These are phyloP conservation scores for Rhizomys pruinosus DNA, from an alignment of 2,113 vertebrate genomes.

Conservation along the genomic window DNA sequence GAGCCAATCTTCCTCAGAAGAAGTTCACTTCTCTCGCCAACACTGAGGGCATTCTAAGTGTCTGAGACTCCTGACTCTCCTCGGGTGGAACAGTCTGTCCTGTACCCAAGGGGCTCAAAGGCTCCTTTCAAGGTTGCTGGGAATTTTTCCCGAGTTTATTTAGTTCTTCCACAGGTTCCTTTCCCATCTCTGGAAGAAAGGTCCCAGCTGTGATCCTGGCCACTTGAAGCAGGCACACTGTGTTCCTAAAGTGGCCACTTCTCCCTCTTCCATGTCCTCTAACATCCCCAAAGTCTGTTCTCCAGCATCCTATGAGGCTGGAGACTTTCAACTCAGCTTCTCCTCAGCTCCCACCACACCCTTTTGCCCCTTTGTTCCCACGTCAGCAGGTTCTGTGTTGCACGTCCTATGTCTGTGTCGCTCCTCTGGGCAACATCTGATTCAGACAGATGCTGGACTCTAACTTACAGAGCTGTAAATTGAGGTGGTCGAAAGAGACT, in stretches of 20 bases:
- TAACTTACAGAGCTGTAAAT: not conserved
- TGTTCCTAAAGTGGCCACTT: not conserved
- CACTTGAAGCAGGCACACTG: not conserved
- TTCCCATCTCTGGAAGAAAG: not conserved
- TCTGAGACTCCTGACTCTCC: not conserved
- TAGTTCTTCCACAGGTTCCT: not conserved
- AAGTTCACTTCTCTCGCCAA: not conserved
- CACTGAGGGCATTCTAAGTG: not conserved
- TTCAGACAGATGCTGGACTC: accelerated
- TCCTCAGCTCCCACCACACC: not conserved
- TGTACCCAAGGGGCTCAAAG: not conserved
- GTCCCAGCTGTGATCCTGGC: not conserved
- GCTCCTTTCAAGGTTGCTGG: not conserved
- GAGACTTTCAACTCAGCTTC: not conserved
- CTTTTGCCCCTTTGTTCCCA: not conserved
- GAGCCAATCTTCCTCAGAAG: not conserved
- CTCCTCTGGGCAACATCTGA: not conserved
- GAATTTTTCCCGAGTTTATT: not conserved
- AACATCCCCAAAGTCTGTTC: not conserved
- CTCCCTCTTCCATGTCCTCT: not conserved
- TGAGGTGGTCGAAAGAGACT: not conserved
- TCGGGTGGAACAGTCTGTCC: no score
- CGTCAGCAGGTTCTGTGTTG: not conserved
- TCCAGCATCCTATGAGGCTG: accelerated
- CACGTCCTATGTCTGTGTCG: not conserved